These are phyloP conservation scores for Polypedilum vanderplanki DNA, from an alignment of 1,140 invertebrate genomes.

Conservation along the genomic window DNA sequence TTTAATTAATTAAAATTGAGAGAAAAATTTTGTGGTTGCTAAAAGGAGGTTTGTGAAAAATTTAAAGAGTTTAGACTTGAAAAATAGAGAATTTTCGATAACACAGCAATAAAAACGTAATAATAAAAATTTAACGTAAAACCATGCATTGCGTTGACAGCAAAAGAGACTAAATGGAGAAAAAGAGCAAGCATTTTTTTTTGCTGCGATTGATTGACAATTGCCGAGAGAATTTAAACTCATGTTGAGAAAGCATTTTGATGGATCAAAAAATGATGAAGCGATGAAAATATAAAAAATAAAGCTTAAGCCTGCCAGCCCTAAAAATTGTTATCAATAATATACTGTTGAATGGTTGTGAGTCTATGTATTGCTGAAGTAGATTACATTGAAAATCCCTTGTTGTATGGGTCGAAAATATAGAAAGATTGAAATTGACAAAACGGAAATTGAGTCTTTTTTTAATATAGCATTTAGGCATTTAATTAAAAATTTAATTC, in stretches of 20 bases:
- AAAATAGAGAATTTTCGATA: no score
- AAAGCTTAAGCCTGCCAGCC: neutral
- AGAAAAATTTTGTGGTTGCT: no score
- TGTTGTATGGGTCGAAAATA: neutral
- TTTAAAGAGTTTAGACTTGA: no score
- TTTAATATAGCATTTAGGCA: no score
- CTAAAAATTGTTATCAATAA: conserved; percentile 19
- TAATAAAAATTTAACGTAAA: no score
- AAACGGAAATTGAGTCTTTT: neutral
- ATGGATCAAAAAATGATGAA: neutral
- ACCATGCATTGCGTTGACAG: no score
- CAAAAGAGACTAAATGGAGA: no score
- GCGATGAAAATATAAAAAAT: neutral
- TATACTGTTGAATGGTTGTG: neutral
- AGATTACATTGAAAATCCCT: neutral
- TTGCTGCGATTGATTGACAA: neutral
- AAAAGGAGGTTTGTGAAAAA: no score
- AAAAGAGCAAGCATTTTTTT: no score
- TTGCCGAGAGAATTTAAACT: neutral
- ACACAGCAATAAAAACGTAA: no score
- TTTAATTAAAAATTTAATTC: no score
- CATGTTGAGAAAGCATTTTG: neutral
- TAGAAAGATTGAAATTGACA: neutral
- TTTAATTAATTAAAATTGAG: no score
- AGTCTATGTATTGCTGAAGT: neutral